Base-by-base conservation (phyloP, 2,797 vertebrate species). In the Triplophysa yarkandensis region DNA sequence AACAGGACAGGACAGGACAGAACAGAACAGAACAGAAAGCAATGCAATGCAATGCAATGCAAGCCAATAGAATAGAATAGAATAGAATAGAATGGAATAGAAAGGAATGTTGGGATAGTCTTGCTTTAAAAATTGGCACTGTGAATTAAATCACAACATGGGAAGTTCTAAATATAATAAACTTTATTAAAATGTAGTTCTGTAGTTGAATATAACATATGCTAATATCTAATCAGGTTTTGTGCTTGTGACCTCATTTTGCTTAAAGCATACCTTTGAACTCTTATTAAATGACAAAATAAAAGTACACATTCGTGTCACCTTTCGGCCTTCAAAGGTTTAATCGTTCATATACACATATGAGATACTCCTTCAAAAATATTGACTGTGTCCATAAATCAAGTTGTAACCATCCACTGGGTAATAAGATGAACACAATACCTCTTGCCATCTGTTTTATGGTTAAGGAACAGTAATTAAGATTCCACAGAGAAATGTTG, bases 391-490 rank as follows among this genome's bases (percentile, higher is more conserved):
- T 79, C 63, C 71, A 86, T 83, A 83, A 83, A 83, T 85, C 75
- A 83, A 68, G 74, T 79, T 68, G 63, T 77, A 74, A 83, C 68
- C 55, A 71, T 78, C 69, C 82, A 78, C 64, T 61, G 81, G 80
- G 81, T 83, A 84, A 80, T 81, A 73, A 80, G 66, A 52, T 62
- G 67, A 79, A 77, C 71, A 81, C 78, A 76, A 82, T 78, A 80
- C 62, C 82, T 82, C 67, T 43, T 60, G 77, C 83, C 83, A 85
- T 84, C 83, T 85, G 85, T 67, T 83, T 84, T 82, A 79, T 54
- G 65, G 77, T 72, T 73, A 81, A 84, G 81, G 65, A 82, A 79
- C 78, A 76, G 79, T 83, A 83, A 86, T 86, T 81, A 76, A 83
- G 82, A 83, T 66, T 77, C 83, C 82, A 66, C 68, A 23, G 81